Evolutionary conservation across 2,113 vertebrate species (phyloP).

Genomic region (Chionis minor): DNA sequence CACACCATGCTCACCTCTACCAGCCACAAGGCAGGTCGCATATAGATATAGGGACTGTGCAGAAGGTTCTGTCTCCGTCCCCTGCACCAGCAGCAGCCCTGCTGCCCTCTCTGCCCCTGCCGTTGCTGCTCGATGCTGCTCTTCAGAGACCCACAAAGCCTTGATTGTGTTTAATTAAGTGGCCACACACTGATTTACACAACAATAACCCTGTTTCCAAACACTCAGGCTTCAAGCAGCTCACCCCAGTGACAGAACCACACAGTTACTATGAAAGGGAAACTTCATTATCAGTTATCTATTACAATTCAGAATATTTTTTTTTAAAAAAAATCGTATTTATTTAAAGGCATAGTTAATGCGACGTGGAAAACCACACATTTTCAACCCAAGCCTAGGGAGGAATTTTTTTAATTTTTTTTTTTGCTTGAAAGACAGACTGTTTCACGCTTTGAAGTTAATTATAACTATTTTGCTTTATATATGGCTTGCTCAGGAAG

Average conservation of each 20-base stretch:
- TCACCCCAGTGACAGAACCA: not conserved
- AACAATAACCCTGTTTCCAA: conserved; percentile 25
- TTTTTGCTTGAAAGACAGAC: not conserved
- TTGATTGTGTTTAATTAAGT: conserved; percentile 41
- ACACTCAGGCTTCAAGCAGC: not conserved
- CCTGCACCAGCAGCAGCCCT: not conserved
- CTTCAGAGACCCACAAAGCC: not conserved
- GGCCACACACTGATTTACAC: conserved; percentile 15
- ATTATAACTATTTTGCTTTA: not conserved
- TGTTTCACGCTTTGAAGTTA: not conserved
- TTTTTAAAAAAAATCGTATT: not conserved
- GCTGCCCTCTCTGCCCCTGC: not conserved
- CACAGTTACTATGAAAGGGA: not conserved
- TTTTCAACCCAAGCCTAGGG: not conserved
- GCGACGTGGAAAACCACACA: not conserved
- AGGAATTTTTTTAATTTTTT: not conserved
- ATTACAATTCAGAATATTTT: not conserved
- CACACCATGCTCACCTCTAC: accelerated
- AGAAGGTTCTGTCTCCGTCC: not conserved
- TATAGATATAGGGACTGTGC: accelerated
- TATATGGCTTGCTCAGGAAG: not conserved
- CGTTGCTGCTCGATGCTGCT: not conserved
- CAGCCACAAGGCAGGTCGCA: accelerated
- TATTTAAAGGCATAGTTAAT: not conserved
- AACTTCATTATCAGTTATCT: not conserved